Conservation (phyloP, 1,140 invertebrate genomes). For the Drosophila burlai region DNA sequence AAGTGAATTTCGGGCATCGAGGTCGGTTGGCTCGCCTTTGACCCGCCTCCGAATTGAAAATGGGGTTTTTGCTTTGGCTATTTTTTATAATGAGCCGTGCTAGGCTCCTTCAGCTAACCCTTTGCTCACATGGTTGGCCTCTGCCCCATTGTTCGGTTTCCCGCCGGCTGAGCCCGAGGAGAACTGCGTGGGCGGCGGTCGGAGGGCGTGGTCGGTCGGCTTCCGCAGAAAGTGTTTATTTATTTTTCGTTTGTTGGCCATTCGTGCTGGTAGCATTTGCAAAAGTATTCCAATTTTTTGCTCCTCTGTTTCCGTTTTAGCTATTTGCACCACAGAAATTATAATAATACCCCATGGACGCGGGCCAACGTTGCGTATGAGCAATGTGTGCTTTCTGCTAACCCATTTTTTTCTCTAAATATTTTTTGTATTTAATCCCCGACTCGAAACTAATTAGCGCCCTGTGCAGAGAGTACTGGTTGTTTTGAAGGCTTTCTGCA, state of each 20-base stretch:
- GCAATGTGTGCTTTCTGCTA: conserved; percentile 14
- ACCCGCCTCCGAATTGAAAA: conserved; percentile 22
- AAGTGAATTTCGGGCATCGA: conserved; percentile 26
- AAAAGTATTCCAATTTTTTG: conserved; percentile 34
- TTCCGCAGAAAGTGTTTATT: conserved; percentile 52
- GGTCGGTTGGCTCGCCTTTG: not conserved
- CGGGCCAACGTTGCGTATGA: conserved; percentile 61
- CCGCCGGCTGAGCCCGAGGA: conserved; percentile 16
- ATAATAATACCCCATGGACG: conserved; percentile 57
- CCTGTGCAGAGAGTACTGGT: conserved; percentile 34
- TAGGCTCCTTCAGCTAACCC: conserved; percentile 24
- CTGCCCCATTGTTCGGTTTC: conserved; percentile 28
- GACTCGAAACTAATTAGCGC: conserved; percentile 71
- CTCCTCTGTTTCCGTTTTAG: conserved; percentile 26
- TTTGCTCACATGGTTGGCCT: conserved; percentile 32
- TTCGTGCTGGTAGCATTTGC: conserved; percentile 47
- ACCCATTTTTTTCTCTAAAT: conserved; percentile 3
- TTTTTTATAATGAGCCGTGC: conserved; percentile 65
- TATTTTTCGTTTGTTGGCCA: conserved; percentile 58
- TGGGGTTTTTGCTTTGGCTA: conserved; percentile 31
- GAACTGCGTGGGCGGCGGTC: conserved; percentile 12
- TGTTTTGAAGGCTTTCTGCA: conserved; percentile 37
- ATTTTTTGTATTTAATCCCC: conserved; percentile 33
- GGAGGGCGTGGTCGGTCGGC: conserved; percentile 22
- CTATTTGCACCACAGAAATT: conserved; percentile 30